Conservation (phyloP, 2,797 vertebrate species). For the Clarias platycephalus region DNA sequence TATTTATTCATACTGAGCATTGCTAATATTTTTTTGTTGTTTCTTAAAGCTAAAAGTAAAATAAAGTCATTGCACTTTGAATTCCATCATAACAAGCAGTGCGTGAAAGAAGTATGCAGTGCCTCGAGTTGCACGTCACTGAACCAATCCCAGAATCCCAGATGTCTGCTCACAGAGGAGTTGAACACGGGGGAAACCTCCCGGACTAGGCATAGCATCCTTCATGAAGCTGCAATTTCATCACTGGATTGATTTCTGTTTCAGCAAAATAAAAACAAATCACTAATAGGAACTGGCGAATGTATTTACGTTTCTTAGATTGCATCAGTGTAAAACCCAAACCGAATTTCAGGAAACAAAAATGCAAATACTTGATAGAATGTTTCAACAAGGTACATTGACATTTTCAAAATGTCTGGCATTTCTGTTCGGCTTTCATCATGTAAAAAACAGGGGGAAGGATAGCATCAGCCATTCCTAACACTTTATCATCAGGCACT, state of each 20-base stretch:
- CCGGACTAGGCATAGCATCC: not conserved
- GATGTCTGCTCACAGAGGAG: not conserved
- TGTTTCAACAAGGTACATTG: not conserved
- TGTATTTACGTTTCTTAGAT: slow-evolving; percentile 65
- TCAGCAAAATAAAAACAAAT: slow-evolving; percentile 42
- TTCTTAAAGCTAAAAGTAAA: not conserved
- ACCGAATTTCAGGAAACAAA: not conserved
- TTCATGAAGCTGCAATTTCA: not conserved
- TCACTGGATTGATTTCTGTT: slow-evolving; percentile 3
- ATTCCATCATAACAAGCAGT: not conserved
- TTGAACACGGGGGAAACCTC: not conserved
- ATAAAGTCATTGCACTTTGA: not conserved
- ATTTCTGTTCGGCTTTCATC: not conserved
- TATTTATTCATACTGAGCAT: not conserved
- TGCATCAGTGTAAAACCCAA: slow-evolving; percentile 60
- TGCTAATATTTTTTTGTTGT: not conserved
- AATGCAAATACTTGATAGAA: not conserved
- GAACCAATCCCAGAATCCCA: not conserved
- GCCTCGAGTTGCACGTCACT: not conserved
- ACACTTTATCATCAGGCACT: not conserved
- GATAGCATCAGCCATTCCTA: not conserved
- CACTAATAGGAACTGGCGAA: slow-evolving; percentile 52
- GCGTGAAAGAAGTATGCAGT: not conserved
- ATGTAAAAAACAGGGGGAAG: not conserved
- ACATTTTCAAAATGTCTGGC: not conserved